Evolutionary conservation across 2,888 invertebrate genomes (phyloP), one percentile per base, ranked within the genome.

Genomic region (Imbricaverruca yamaguchii): DNA sequence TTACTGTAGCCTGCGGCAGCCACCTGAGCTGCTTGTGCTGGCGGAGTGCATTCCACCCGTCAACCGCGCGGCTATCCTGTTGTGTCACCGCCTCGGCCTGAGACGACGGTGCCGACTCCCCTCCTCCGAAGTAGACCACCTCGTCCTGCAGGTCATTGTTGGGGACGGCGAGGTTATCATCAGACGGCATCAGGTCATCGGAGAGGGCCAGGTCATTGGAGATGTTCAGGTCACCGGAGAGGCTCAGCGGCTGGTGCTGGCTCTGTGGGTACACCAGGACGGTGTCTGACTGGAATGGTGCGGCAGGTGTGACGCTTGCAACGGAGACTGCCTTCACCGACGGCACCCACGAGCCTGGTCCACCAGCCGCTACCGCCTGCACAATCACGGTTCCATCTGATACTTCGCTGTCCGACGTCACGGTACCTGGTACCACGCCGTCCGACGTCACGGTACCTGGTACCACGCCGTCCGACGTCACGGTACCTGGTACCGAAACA

Each of bases 361-460:
- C 56, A 18, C n/a, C 77, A 11, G 77, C 77, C 56, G 55, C 55
- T 56, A 77, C 18, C 15, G 79, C 79, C 15, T 25, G 79, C 23
- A 79, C 79, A 6, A 79, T 79, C n/a, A 79, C 57, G 23, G 79
- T 25, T 2, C 79, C 79, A 18, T 79, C 79, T 6, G 74, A 23
- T 39, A 39, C 39, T 39, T 39, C 39, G 39, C 39, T 39, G 39
- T 39, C 39, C 39, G 39, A 39, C 39, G 39, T 4, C 39, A 39
- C 39, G 39, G 39, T 4, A 39, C 39, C 39, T 39, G 39, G 39
- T 39, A 39, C 39, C 39, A n/a, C 39, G 39, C 39, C 4, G 39
- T 39, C 39, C 39, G 39, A 39, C 39, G 39, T 79, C n/a, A 79
- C 57, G 23, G 79, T 25, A 18, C 57, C 79, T 6, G 74, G 21